Conservation (phyloP, 1,140 invertebrate genomes). For the Arion vulgaris region DNA sequence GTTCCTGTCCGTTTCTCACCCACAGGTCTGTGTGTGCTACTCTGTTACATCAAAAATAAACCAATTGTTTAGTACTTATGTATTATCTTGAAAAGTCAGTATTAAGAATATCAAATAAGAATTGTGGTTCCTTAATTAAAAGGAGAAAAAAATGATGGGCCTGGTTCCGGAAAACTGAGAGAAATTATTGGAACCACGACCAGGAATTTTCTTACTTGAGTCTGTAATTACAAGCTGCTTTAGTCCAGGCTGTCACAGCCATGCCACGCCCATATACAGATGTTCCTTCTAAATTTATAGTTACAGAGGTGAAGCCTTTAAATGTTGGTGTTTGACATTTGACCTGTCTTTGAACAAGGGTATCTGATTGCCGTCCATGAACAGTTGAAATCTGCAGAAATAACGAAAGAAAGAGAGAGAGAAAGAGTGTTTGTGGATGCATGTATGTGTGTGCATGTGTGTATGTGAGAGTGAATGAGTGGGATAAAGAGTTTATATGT, state of each 20-base stretch:
- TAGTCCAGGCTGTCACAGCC: background rate
- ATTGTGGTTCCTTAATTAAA: no score
- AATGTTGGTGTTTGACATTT: background rate
- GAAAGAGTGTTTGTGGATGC: background rate
- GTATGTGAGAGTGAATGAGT: no score
- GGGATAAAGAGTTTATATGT: no score
- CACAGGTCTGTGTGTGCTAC: no score
- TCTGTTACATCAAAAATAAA: no score
- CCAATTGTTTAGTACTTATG: no score
- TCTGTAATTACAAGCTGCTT: background rate
- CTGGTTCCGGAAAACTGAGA: background rate
- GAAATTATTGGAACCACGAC: background rate
- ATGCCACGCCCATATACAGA: background rate
- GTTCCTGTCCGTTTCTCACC: no score
- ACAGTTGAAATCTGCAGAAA: background rate
- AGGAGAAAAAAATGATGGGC: no score
- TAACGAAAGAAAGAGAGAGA: background rate
- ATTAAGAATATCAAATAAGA: no score
- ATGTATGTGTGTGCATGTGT: no score
- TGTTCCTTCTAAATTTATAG: background rate
- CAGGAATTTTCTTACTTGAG: background rate
- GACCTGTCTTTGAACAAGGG: background rate
- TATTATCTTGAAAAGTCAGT: no score
- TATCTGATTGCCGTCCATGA: no score
- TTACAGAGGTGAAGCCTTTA: background rate